Evolutionary conservation across 2,113 vertebrate genomes (phyloP).

Genomic region (Thinocorus orbignyianus): DNA sequence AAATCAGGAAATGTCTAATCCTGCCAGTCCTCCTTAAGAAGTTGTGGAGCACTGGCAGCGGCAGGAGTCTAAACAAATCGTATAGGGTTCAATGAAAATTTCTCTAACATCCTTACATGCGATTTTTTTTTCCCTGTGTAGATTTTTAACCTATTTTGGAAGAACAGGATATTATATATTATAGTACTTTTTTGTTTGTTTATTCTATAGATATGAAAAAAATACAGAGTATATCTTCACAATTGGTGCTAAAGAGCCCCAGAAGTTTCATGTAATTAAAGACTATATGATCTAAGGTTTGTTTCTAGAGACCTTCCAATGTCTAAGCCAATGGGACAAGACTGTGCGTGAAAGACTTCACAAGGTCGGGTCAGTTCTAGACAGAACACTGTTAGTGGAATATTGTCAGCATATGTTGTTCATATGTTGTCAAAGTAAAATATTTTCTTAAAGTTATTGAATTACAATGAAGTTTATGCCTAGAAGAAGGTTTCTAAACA

Average conservation of each 20-base stretch:
- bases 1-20: constrained; percentile 8
- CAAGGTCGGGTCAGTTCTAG: neutral
- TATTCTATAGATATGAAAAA: neutral
- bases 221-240: neutral
- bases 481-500: neutral
- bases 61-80: neutral
- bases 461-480: neutral
- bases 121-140: neutral
- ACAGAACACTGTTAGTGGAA: neutral
- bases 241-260: neutral
- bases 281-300: neutral
- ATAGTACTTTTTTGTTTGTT: neutral
- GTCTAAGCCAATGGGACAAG: neutral
- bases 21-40: neutral
- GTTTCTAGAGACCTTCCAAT: neutral
- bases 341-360: neutral
- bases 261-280: neutral
- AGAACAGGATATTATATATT: neutral
- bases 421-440: neutral
- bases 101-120: neutral
- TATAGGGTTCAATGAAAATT: neutral
- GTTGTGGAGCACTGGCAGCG: neutral
- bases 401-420: neutral
- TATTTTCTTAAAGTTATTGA: neutral
- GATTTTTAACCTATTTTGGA: neutral